Base-by-base conservation (phyloP, 2,797 vertebrate genomes). In the Neoniphon sammara region DNA sequence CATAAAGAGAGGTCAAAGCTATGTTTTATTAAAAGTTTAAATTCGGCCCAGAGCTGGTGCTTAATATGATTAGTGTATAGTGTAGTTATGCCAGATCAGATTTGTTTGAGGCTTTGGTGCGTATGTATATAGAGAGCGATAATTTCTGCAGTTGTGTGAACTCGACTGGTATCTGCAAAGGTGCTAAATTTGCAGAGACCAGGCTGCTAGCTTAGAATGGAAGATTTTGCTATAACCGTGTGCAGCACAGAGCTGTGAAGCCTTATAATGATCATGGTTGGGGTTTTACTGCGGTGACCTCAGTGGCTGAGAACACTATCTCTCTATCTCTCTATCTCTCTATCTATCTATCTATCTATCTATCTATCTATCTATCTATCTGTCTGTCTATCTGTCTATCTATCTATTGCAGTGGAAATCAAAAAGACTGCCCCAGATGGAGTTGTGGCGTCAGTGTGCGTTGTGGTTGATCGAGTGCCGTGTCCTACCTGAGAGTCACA, bases 401-500 rank as follows among this genome's bases (percentile, higher is more conserved):
- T 9, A 18, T 31, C 27, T 66, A 3, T 77, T 47, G 15, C 17
- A 4, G 17, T 17, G 80, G 76, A 76, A 73, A 78, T 52, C 67
- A 69, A 78, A 21, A 39, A 11, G 2, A 9, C 49, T 31, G 6
- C 55, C 15, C 9, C n/a, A 87, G 71, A 99, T 98, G 97, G 97
- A 99, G 90, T 76, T 95, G 67, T 98, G 97, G 97, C 92, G 95
- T 0, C 97, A 97, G 46, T 98, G 97, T 2, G 95, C 95, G 2
- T 83, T 64, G n/a, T 98, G 97, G 97, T 85, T 98, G 59, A 98
- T 99, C 58, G 93, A 96, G 1, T 97, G 96, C 12, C 90, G 96
- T 4, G 97, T 98, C 18, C 93, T 98, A 66, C 96, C 97, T 0
- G 94, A 95, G 2, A 97, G 95, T n/a, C 97, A 99, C 89, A 91